These are phyloP conservation scores for Drosophila quadrilineata DNA, from an alignment of 1,140 invertebrate genomes.

Conservation along the genomic window DNA sequence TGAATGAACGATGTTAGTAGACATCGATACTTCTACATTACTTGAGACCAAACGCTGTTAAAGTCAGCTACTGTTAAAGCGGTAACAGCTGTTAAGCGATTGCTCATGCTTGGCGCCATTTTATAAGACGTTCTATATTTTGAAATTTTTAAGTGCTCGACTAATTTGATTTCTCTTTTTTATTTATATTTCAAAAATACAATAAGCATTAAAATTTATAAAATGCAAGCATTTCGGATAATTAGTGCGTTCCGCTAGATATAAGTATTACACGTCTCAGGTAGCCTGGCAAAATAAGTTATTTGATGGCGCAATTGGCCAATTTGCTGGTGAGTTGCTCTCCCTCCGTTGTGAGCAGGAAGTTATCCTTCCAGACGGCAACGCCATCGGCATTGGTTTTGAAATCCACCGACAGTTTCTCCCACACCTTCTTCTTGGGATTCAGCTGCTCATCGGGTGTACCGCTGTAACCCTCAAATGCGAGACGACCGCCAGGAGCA, in stretches of 20 bases:
- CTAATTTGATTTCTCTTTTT: neutral
- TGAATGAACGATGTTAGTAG: no score
- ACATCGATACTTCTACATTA: no score
- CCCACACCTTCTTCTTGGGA: constrained; percentile 99
- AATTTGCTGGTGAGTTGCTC: constrained; percentile 76
- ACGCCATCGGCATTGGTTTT: constrained; percentile 88
- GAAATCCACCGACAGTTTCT: constrained; percentile 92
- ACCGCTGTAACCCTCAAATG: constrained; percentile 90
- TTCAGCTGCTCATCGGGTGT: constrained; percentile 92
- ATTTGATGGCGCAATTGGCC: constrained; percentile 76
- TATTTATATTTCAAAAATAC: constrained; percentile 9
- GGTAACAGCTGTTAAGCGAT: no score
- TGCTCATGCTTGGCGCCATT: no score
- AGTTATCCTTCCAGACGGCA: constrained; percentile 92
- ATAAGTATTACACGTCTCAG: constrained; percentile 72
- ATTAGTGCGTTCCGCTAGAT: constrained; percentile 25
- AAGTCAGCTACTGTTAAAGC: no score
- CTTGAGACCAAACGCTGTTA: no score
- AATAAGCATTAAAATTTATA: constrained; percentile 10
- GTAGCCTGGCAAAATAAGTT: constrained; percentile 48
- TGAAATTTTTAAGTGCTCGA: neutral
- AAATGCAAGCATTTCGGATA: constrained; percentile 52
- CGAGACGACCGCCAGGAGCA: constrained; percentile 90
- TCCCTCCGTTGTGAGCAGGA: constrained; percentile 84
- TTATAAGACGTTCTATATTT: no score